Evolutionary conservation across 2,888 invertebrate species (phyloP), one percentile per base, ranked within the genome.

Genomic region (Cacoxenus indagator): DNA sequence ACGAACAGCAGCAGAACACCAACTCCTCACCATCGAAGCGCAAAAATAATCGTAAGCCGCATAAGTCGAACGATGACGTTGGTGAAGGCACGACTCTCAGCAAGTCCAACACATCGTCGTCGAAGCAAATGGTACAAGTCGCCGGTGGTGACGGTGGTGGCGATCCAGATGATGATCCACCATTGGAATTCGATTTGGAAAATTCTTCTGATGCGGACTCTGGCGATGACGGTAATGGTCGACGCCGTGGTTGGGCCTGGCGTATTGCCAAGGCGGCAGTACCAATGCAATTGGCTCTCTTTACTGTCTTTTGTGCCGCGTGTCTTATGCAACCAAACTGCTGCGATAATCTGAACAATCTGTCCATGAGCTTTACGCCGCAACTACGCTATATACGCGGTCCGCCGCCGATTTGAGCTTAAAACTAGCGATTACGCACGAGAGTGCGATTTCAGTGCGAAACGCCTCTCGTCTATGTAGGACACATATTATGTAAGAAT

Each of bases 371-470:
- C 62, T 89, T 94, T 65, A 91, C 92, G 70, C 94, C 94, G 17
- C 93, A 94, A 84, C 88, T 95, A 76, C 91, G 92, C 75, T 94
- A 94, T 83, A 91, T 93, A 67, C 91, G 92, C 73, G 94, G 94
- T 71, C 93, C 94, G 48, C 94, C 94, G 71, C 94, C 94, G 22
- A 91, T 93, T 81, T 94, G 90, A 91, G 84, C 75, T 73, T 26
- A 27, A n/a, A 48, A 19, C 51, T 17, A n/a, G 29, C 37, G 64
- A 51, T 51, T 51, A 55, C 31, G 59, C 68, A 62, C 69, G 73
- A 65, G 26, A 66, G 43, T 68, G 57, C 11, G 68, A 54, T 46
- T 70, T 57, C 29, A 69, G 65, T 8, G 67, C 59, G 62, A 64
- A 22, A 69, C 27, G 61, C 51, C 48, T 37, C 37, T n/a, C 61